These are phyloP conservation scores for Lepidocyrtoides sp. DNA, from an alignment of 2,888 invertebrate species.

Conservation along the genomic window DNA sequence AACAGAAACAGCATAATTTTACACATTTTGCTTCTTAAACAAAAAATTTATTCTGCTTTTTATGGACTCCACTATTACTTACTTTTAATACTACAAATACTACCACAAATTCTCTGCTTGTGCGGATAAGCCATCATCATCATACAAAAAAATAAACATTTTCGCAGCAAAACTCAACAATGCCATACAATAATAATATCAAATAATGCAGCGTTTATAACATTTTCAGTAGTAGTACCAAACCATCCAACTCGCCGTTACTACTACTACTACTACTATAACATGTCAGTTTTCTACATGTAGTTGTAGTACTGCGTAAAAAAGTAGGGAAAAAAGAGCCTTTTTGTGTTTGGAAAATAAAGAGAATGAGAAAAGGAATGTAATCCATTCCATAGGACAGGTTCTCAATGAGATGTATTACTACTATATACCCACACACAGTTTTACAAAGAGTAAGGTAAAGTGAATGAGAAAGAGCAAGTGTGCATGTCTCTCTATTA, in stretches of 20 bases:
- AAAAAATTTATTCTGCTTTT: too few species aligned
- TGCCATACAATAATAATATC: too few species aligned
- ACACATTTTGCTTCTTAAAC: too few species aligned
- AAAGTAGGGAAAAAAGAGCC: not conserved
- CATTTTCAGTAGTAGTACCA: too few species aligned
- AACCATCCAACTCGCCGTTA: not conserved
- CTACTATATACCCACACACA: not conserved
- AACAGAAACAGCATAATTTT: too few species aligned
- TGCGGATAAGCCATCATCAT: too few species aligned
- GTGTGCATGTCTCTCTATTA: not conserved
- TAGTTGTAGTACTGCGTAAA: not conserved
- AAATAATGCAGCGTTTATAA: not conserved
- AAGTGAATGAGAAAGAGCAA: not conserved
- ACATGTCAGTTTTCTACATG: not conserved
- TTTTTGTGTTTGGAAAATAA: not conserved
- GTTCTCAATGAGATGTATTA: conserved; percentile 43
- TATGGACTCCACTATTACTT: too few species aligned
- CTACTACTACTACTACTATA: not conserved
- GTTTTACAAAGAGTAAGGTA: not conserved
- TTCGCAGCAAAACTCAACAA: too few species aligned
- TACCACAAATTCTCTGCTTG: too few species aligned
- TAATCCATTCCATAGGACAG: conserved; percentile 65
- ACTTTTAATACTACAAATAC: too few species aligned
- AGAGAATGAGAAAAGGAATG: conserved; percentile 25
- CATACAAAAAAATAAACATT: too few species aligned